Evolutionary conservation across 2,888 invertebrate genomes (phyloP).

Genomic region (Tortrix viridana): DNA sequence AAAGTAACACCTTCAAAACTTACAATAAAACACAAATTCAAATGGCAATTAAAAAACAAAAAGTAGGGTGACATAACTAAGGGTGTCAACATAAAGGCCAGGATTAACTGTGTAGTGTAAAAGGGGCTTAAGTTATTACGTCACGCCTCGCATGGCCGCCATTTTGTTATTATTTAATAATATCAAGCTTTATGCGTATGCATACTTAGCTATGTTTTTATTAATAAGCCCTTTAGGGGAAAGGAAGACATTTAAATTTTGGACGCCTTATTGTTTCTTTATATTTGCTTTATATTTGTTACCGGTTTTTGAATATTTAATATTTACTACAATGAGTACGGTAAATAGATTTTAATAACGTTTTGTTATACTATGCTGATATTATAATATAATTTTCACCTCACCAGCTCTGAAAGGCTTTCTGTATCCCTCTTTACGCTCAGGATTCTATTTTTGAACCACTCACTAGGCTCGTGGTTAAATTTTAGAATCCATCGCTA

Average conservation of each 20-base stretch:
- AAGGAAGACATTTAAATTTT: constrained; percentile 9
- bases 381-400: no score
- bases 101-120: constrained; percentile 69
- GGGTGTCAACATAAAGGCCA: constrained; percentile 69
- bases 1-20: constrained; percentile 47
- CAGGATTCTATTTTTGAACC: no score
- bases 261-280: not conserved
- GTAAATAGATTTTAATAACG: no score
- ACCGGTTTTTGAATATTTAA: no score
- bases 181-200: constrained; percentile 29
- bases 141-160: constrained; percentile 65
- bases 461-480: no score
- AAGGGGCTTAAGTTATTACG: constrained; percentile 76
- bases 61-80: constrained; percentile 58
- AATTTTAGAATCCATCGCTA: no score
- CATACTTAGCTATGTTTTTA: constrained; percentile 30
- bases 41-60: constrained; percentile 34
- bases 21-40: constrained; percentile 13
- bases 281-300: not conserved
- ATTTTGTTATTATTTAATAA: constrained; percentile 35
- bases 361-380: no score
- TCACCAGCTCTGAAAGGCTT: no score
- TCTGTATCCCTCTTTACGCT: no score
- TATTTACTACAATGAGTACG: no score
- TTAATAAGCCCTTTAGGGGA: constrained; percentile 31